Base-by-base conservation (phyloP, 2,797 vertebrate genomes). In the Sebastes melanostomus region DNA sequence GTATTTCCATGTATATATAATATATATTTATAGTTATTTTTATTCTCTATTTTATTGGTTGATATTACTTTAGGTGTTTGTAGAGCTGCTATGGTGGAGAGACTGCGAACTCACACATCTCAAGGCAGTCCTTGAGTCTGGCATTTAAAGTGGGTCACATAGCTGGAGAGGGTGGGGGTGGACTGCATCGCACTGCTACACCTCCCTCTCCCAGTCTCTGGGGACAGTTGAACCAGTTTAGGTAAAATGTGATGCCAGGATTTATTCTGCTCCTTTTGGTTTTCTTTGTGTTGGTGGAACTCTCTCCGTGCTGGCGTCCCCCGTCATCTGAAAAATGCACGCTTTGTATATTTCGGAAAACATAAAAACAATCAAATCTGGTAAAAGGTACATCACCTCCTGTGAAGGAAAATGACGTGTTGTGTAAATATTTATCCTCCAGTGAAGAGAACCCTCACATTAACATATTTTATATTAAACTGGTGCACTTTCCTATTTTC, bases 101-200 rank as follows among this genome's bases (percentile, higher is more conserved):
- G 22, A 29, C 75, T n/a, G 30, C 13, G 3, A 27, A 55, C 58
- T 20, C 50, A 62, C 50, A 27, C 50, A 72, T 25, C 42, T 74
- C 55, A 66, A 54, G 20, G 42, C 29, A 73, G 66, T 77, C 34
- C 34, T 74, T 58, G 55, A 77, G 42, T 54, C 25, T 73, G 73
- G 65, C 20, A n/a, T 38, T 46, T 2, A 82, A 86, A 81, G 50
- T 82, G 65, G 84, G 84, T 80, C 84, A 80, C 73, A 42, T 54
- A 60, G 34, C 13, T 25, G 82, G 3, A 8, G 77, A 50, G 62
- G 56, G 22, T 36, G 77, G 52, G 67, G 58, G 65, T 56, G 22
- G 59, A 16, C 63, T n/a, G 32, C 25, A 38, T 2, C 16, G 25
- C 27, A 3, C 8, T 3, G 63, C 59, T 78, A 22, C 54, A 70